Evolutionary conservation across 2,113 vertebrate species (phyloP), one percentile per base, ranked within the genome.

Genomic region (Tapirus terrestris): DNA sequence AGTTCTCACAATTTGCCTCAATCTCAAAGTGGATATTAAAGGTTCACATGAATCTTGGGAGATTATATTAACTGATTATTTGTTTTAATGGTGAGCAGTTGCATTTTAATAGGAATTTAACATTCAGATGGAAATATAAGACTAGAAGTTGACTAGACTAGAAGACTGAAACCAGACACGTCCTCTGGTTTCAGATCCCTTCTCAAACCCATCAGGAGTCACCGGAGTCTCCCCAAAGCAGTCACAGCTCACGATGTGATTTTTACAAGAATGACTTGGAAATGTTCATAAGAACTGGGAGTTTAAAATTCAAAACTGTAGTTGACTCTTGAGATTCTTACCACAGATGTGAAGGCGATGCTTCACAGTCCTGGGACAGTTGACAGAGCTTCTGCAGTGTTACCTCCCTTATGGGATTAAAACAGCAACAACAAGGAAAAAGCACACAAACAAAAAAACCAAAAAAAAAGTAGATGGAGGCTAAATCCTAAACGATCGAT

Each of bases 11-110:
- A 65, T 39, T 56, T 45, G 17, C 58, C 51, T 76, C 16, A 20
- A 0, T 60, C 43, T 43, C 8, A 21, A 13, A n/a, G 10, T 29
- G 8, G 65, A 43, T 0, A 0, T 29, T 17, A 23, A 20, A 39
- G 31, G 17, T 51, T 11, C 58, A 14, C 56, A 43, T 4, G 10
- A 75, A 31, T 7, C 43, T 48, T 45, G n/a, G 77, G 48, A 67
- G 29, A 18, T 2, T 11, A 6, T 1, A 36, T 7, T 11, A n/a
- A 60, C 11, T 23, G 11, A 16, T 43, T 14, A 23, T 23, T 75
- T 61, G 33, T 13, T 92, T 85, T 81, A 83, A 65, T 39, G 58
- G 77, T 5, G 27, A 95, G 51, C 56, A 20, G 67, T 53, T 36
- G 6, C 61, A 9, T 70, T 89, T 79, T 81, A 81, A 48, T 48